Percentiles rank a stretch among this genome's conserved stretches.
phyloP scores from a whole-genome alignment of 2,888 invertebrate genomes.

The Bugulina stolonifera region DNA sequence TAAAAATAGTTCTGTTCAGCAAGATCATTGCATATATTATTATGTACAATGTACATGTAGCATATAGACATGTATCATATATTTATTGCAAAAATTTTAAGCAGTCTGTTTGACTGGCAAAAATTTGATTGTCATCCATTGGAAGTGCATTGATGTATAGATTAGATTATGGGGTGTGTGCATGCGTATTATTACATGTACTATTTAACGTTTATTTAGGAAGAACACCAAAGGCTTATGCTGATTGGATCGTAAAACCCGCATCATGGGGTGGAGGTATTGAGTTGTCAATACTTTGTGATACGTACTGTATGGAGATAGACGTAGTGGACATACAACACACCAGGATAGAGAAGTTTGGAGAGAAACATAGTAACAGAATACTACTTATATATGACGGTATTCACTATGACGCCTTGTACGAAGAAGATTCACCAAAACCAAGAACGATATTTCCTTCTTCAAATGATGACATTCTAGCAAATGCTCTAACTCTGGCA shows the following conservation, averaged over 20 bases:
- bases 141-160: no score
- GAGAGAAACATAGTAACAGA: constrained; percentile 76
- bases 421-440: constrained; percentile 61
- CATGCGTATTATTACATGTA: not conserved
- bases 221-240: constrained; percentile 74
- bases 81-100: no score
- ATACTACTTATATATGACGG: constrained; percentile 89
- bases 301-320: constrained; percentile 82
- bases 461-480: constrained; percentile 66
- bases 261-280: constrained; percentile 89
- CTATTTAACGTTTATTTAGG: constrained; percentile 31
- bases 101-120: no score
- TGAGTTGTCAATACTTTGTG: constrained; percentile 78
- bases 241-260: constrained; percentile 79
- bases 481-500: constrained; percentile 77
- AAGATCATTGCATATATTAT: no score
- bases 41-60: no score
- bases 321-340: constrained; percentile 87
- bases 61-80: no score
- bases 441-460: constrained; percentile 73
- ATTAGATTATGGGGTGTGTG: not conserved
- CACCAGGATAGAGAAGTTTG: constrained; percentile 75
- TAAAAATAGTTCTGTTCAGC: no score
- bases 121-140: no score
- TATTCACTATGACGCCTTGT: constrained; percentile 90